phyloP scores from a whole-genome alignment of 2,113 vertebrate species.

The Suricata suricatta region DNA sequence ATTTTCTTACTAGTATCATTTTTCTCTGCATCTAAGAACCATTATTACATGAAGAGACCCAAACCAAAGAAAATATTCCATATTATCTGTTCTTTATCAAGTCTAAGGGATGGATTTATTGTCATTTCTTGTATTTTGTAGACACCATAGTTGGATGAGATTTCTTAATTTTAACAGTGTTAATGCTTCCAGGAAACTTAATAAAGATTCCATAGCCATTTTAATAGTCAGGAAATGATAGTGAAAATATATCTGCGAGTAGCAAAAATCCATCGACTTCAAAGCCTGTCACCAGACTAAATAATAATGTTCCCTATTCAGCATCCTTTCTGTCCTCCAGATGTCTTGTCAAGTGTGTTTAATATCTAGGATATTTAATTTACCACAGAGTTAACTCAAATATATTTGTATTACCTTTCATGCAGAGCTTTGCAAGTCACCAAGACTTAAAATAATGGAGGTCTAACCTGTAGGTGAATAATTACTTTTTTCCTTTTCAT shows the following conservation, averaged over 20 bases:
- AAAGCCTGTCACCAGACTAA: neutral
- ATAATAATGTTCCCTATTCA: neutral
- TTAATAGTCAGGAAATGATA: slow-evolving; percentile 35
- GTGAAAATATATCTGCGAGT: neutral
- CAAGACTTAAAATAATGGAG: slow-evolving; percentile 63
- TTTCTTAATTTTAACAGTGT: slow-evolving; percentile 39
- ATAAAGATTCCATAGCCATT: slow-evolving; percentile 24
- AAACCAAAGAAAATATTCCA: neutral
- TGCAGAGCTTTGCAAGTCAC: neutral
- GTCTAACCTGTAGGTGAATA: slow-evolving; percentile 35
- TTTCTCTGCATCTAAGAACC: neutral
- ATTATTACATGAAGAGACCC: neutral
- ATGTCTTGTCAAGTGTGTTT: slow-evolving; percentile 48
- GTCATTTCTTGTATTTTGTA: neutral
- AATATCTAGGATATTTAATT: slow-evolving; percentile 55
- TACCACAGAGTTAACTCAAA: neutral
- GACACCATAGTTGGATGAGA: neutral
- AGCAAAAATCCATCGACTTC: slow-evolving; percentile 52
- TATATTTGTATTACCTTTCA: slow-evolving; percentile 9
- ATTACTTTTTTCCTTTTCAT: slow-evolving; percentile 63
- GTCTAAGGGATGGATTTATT: neutral
- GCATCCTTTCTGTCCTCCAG: slow-evolving; percentile 20
- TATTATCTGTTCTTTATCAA: neutral
- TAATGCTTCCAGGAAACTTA: slow-evolving; percentile 24
- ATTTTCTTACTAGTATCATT: neutral